A percentile compares a stretch with the other conserved stretches of the same genome.
phyloP scores from a whole-genome alignment of 2,113 vertebrate genomes.

The Thunnus maccoyii region DNA sequence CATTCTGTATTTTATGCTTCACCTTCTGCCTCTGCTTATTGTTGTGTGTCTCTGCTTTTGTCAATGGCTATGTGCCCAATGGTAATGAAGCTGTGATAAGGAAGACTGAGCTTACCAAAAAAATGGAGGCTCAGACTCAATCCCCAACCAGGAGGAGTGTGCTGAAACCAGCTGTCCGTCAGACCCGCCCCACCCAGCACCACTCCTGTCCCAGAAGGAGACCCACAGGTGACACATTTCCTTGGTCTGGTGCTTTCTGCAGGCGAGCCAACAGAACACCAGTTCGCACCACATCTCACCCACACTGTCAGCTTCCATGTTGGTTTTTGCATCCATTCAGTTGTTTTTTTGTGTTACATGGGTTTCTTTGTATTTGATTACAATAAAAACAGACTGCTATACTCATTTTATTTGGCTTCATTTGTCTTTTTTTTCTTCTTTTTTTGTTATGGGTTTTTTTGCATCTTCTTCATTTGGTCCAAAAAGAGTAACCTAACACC shows the following conservation, averaged over 20 bases:
- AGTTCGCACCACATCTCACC: constrained; percentile 66
- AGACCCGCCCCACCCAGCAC: constrained; percentile 95
- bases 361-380: constrained; percentile 28
- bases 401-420: constrained; percentile 47
- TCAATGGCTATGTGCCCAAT: constrained; percentile 36
- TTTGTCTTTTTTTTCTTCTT: constrained; percentile 10
- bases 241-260: constrained; percentile 75
- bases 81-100: constrained; percentile 92
- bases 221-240: constrained; percentile 93
- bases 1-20: neutral
- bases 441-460: constrained; percentile 1
- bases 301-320: constrained; percentile 19
- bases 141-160: constrained; percentile 96
- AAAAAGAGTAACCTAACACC: neutral
- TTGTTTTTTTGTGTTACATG: constrained; percentile 30
- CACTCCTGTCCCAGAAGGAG: constrained; percentile 97
- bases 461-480: neutral
- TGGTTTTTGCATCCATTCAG: constrained; percentile 18
- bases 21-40: constrained; percentile 4
- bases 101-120: constrained; percentile 97
- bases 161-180: constrained; percentile 94
- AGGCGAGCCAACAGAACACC: constrained; percentile 89
- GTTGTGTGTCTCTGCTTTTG: constrained; percentile 33
- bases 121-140: constrained; percentile 94
- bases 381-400: constrained; percentile 52